A percentile compares a stretch with the other conserved stretches of the same genome.
phyloP scores from a whole-genome alignment of 2,113 vertebrate genomes.

The Caranx melampygus region DNA sequence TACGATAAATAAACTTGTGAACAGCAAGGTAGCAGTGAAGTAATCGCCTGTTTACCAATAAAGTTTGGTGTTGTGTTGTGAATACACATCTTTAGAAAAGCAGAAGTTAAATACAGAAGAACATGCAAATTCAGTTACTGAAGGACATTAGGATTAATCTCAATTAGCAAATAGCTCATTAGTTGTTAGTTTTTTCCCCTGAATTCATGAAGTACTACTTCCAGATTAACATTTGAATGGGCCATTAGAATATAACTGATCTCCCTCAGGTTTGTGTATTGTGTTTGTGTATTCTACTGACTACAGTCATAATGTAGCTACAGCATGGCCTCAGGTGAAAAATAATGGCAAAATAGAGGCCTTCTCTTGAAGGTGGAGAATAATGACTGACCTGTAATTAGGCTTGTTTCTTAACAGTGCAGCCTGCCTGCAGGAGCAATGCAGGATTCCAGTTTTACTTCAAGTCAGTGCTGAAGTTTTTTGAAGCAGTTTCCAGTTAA shows the following conservation, averaged over 20 bases:
- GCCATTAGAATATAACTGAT: slow-evolving; percentile 78
- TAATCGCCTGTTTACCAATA: not conserved
- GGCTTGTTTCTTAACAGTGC: slow-evolving; percentile 48
- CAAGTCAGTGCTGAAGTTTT: not conserved
- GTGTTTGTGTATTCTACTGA: slow-evolving; percentile 83
- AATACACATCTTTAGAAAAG: not conserved
- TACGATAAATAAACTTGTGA: not conserved
- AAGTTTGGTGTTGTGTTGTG: not conserved
- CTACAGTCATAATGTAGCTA: slow-evolving; percentile 41
- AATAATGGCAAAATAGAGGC: slow-evolving; percentile 66
- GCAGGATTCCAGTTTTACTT: slow-evolving; percentile 12
- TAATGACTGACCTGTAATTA: slow-evolving; percentile 65
- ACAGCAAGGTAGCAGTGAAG: slow-evolving; percentile 7
- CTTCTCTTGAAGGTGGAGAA: slow-evolving; percentile 56
- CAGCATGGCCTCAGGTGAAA: slow-evolving; percentile 69
- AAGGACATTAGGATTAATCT: slow-evolving; percentile 2
- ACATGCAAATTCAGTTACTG: slow-evolving; percentile 18
- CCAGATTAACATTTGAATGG: slow-evolving; percentile 86
- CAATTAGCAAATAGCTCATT: slow-evolving; percentile 58
- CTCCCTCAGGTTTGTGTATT: slow-evolving; percentile 76
- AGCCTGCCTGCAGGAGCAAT: slow-evolving; percentile 14
- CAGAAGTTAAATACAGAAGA: not conserved
- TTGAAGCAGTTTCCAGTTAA: not conserved
- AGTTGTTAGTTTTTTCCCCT: slow-evolving; percentile 50
- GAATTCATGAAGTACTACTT: slow-evolving; percentile 76